Base-by-base conservation (phyloP, 2,797 vertebrate species). In the Ctenopoma multispine region DNA sequence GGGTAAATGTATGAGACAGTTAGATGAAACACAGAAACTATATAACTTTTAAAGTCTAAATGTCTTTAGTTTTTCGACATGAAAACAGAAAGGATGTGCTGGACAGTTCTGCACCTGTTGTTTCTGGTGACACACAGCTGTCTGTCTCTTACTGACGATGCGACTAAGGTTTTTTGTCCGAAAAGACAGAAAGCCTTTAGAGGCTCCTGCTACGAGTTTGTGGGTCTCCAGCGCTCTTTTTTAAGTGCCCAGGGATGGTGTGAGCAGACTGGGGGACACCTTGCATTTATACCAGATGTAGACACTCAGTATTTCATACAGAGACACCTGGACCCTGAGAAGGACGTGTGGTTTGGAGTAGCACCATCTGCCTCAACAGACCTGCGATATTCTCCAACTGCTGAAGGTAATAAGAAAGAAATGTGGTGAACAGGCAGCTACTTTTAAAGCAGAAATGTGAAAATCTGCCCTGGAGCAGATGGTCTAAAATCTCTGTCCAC, bases 341-440 rank as follows among this genome's bases (percentile, higher is more conserved):
- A 85, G 40, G 94, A 97, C 54, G 92, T 92, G 92, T 98, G 97
- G 97, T 82, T 97, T 7, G 97, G 97, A 27, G 75, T 96, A 43
- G 92, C 71, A 7, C 83, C 90, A 11, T 89, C 91, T 10, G 62
- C 77, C n/a, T 75, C 71, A 17, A 18, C 80, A 47, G 82, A 86
- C 61, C 82, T 72, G 5, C 47, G 40, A 51, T 87, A 92, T 40
- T 81, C 88, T 70, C 77, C 90, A n/a, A 12, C 41, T 67, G 78
- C 14, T 48, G 77, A 87, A 75, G 92, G 93, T 93, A 89, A 79
- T 63, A 29, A 34, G 12, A 3, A 1, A 1, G 1, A 57, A 69
- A 60, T 12, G 0, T 62, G 9, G 3, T 40, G 18, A 15, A 41
- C 14, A 47, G 4, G 12, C 7, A 31, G 14, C 15, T 27, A 12